These are phyloP conservation scores for Callopanchax toddi DNA, from an alignment of 2,113 vertebrate species.

Conservation along the genomic window DNA sequence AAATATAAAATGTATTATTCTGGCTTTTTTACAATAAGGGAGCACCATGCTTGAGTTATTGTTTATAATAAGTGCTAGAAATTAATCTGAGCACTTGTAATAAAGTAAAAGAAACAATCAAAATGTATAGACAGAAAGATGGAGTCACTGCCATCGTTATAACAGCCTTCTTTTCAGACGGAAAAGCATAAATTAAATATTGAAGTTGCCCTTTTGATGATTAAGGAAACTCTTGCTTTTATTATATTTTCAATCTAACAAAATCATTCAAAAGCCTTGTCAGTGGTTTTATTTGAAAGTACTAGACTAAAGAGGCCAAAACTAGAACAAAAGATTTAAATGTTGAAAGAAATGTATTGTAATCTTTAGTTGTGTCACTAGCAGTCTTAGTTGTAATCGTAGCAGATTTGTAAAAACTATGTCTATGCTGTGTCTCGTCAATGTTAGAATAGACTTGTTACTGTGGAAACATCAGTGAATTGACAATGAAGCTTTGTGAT, in stretches of 20 bases:
- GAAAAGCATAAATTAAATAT: not conserved
- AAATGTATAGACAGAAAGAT: slow-evolving; percentile 15
- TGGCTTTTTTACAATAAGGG: slow-evolving; percentile 15
- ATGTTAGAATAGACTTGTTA: too few species aligned
- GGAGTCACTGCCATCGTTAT: not conserved
- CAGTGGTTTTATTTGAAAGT: not conserved
- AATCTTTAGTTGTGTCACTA: too few species aligned
- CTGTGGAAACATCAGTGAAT: too few species aligned
- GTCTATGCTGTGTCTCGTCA: too few species aligned
- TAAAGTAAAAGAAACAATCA: slow-evolving; percentile 18
- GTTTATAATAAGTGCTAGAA: slow-evolving; percentile 47
- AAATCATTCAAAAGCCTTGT: not conserved
- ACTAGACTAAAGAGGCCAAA: not conserved
- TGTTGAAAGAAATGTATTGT: too few species aligned
- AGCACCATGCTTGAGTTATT: slow-evolving; percentile 18
- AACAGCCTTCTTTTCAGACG: not conserved
- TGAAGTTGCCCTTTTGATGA: not conserved
- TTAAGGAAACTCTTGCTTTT: not conserved
- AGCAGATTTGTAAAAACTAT: too few species aligned
- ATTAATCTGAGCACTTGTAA: not conserved
- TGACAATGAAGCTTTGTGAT: too few species aligned
- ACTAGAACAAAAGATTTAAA: too few species aligned
- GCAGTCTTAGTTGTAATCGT: too few species aligned
- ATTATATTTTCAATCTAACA: not conserved
- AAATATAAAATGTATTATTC: slow-evolving; percentile 17